A percentile compares a stretch with the other conserved stretches of the same genome.
These are phyloP conservation scores for Bufo gargarizans DNA, from an alignment of 2,113 vertebrate species.

Conservation along the genomic window DNA sequence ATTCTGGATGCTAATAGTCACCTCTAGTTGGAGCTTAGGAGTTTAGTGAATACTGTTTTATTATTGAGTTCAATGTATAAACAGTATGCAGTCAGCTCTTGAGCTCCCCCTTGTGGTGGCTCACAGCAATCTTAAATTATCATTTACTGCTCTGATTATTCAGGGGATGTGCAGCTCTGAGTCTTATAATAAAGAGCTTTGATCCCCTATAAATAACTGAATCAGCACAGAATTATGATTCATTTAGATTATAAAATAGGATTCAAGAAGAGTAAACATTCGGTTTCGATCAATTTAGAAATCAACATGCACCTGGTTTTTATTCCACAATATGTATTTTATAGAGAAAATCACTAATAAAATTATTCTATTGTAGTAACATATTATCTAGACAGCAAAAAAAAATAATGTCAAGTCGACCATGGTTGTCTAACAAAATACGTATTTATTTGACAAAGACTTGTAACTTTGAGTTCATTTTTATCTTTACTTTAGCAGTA, in stretches of 20 bases:
- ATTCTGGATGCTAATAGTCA: not conserved
- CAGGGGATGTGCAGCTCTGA: too few species aligned
- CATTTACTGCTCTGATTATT: too few species aligned
- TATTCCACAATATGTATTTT: not conserved
- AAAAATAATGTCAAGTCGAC: slow-evolving; percentile 28
- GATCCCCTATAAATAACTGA: too few species aligned
- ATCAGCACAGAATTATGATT: too few species aligned
- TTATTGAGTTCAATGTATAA: too few species aligned
- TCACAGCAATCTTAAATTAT: too few species aligned
- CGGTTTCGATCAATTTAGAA: not conserved
- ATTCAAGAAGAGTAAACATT: not conserved
- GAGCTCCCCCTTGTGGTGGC: too few species aligned
- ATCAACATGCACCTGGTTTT: too few species aligned
- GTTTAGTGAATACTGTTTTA: not conserved
- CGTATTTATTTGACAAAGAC: slow-evolving; percentile 36
- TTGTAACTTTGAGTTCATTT: slow-evolving; percentile 8
- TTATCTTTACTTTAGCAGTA: slow-evolving; percentile 17
- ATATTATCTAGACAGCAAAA: not conserved
- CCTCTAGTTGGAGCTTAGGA: not conserved
- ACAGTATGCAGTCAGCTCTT: too few species aligned
- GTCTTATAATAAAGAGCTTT: too few species aligned
- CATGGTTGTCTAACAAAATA: not conserved
- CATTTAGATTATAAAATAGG: too few species aligned
- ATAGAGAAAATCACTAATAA: not conserved
- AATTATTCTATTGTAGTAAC: not conserved